Percentiles rank a stretch among this genome's conserved stretches.
These are phyloP conservation scores for Stictonetta naevosa DNA, from an alignment of 2,113 vertebrate species.

Conservation along the genomic window DNA sequence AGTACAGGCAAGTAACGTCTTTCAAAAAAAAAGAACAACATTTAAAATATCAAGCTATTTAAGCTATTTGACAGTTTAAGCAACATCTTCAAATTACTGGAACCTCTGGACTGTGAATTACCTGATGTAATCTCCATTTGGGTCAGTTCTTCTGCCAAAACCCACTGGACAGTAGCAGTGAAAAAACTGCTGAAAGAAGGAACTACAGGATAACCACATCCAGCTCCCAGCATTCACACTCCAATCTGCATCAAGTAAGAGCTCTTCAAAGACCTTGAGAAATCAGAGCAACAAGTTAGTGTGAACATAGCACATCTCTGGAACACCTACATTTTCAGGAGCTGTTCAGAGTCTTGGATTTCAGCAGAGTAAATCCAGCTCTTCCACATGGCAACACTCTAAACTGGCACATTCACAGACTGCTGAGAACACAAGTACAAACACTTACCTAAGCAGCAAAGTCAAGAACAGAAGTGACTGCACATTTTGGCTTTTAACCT, in stretches of 20 bases:
- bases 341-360: neutral
- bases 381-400: neutral
- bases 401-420: neutral
- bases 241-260: conserved; percentile 94
- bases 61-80: neutral
- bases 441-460: neutral
- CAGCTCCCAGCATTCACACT: conserved; percentile 97
- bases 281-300: conserved; percentile 43
- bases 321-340: neutral
- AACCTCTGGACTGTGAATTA: conserved; percentile 57
- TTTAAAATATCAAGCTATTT: neutral
- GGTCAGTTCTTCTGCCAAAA: conserved; percentile 93
- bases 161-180: conserved; percentile 96
- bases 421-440: neutral
- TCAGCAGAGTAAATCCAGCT: neutral
- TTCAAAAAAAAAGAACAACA: neutral
- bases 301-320: neutral
- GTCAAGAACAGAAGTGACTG: neutral
- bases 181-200: conserved; percentile 97
- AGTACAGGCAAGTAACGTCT: conserved; percentile 93
- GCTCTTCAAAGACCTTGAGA: conserved; percentile 92
- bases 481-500: neutral
- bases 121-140: conserved; percentile 96
- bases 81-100: neutral
- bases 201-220: conserved; percentile 98